phyloP scores from a whole-genome alignment of 2,888 invertebrate genomes.

The Dascillus cervinus region DNA sequence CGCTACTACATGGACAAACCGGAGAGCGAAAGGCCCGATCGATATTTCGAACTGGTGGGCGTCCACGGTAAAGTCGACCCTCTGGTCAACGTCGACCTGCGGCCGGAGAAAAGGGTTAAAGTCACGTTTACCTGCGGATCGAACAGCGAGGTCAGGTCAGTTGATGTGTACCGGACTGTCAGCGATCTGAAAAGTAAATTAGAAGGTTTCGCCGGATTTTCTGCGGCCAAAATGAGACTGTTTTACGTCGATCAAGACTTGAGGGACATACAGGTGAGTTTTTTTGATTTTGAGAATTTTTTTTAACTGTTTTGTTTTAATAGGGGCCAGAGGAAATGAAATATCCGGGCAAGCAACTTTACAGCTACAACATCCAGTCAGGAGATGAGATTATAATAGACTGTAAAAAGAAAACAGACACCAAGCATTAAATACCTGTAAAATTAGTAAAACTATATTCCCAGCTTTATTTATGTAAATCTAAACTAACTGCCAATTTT shows the following conservation, averaged over 20 bases:
- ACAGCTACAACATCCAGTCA: constrained; percentile 82
- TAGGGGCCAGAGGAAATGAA: constrained; percentile 85
- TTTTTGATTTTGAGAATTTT: no score
- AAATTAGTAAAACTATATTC: not conserved
- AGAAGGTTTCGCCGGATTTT: constrained; percentile 73
- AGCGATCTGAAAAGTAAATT: constrained; percentile 73
- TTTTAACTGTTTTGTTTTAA: constrained; percentile 20
- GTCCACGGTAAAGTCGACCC: constrained; percentile 88
- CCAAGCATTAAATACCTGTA: not conserved
- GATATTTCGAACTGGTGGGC: constrained; percentile 72
- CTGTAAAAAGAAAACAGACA: constrained; percentile 53
- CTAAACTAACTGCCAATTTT: constrained; percentile 6
- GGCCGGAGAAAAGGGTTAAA: constrained; percentile 80
- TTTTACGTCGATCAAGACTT: constrained; percentile 83
- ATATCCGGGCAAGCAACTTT: constrained; percentile 80
- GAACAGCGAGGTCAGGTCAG: constrained; percentile 62
- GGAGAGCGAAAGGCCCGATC: constrained; percentile 72
- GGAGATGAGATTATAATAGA: constrained; percentile 90
- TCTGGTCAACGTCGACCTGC: constrained; percentile 77
- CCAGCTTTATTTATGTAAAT: constrained; percentile 2
- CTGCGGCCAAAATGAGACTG: constrained; percentile 77
- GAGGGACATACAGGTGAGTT: constrained; percentile 45
- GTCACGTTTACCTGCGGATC: constrained; percentile 76
- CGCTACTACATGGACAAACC: constrained; percentile 86
- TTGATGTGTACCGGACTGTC: constrained; percentile 75